Evolutionary conservation across 1,140 invertebrate species (phyloP).

Genomic region (Drosophila lacteicornis): DNA sequence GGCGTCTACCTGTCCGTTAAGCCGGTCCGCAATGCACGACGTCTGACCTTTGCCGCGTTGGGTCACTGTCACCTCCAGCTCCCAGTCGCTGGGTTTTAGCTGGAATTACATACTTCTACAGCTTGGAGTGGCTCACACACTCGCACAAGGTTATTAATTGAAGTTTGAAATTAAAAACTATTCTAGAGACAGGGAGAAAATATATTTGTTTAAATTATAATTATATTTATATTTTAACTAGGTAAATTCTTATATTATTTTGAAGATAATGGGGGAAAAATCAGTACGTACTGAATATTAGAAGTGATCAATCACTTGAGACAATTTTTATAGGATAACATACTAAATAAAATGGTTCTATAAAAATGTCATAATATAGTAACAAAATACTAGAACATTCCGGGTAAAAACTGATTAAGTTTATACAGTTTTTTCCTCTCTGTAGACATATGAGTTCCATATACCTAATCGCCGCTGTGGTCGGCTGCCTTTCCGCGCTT

Average conservation of each 20-base stretch:
- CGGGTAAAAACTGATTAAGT: neutral
- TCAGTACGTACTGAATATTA: no score
- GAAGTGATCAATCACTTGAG: no score
- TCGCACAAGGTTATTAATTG: slow-evolving; percentile 15
- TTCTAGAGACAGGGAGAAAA: neutral
- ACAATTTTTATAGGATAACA: neutral
- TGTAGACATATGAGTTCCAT: slow-evolving; percentile 20
- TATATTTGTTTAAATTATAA: neutral
- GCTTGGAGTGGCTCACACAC: slow-evolving; percentile 5
- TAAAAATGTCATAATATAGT: no score
- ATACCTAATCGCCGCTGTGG: slow-evolving; percentile 39
- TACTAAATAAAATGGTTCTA: neutral
- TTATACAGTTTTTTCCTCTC: neutral
- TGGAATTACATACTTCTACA: slow-evolving; percentile 10
- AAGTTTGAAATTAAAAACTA: slow-evolving; percentile 1
- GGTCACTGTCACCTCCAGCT: slow-evolving; percentile 57
- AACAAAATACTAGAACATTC: neutral
- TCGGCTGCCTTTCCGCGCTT: slow-evolving; percentile 53
- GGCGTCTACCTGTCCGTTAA: slow-evolving; percentile 71
- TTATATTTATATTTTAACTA: no score
- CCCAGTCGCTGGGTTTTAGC: slow-evolving; percentile 14
- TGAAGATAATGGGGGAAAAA: no score
- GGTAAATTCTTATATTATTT: no score
- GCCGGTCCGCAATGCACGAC: slow-evolving; percentile 57
- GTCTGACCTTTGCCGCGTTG: slow-evolving; percentile 68